Evolutionary conservation across 2,797 vertebrate genomes (phyloP), one percentile per base, ranked within the genome.

Genomic region (Danio aesculapii): DNA sequence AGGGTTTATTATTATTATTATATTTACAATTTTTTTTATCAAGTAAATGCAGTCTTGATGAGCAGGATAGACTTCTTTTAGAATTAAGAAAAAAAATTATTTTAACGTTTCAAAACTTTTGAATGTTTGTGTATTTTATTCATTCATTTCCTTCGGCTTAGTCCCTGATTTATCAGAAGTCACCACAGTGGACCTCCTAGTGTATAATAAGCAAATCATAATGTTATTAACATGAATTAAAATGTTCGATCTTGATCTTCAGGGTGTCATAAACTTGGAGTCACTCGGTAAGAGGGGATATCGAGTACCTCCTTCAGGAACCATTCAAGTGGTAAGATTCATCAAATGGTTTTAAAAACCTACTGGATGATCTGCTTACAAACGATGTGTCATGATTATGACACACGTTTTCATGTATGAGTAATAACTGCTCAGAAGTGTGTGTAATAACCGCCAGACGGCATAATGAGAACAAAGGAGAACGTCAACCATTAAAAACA

Each of bases 291-390:
- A 97, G 95, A 96, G 97, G 94, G 98, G 98, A 92, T 99, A 99
- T 89, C 96, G 97, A 85, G 98, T 99, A 94, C 98, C 98, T 94
- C 94, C 97, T 94, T 98, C 98, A 97, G 98, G 98, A 98, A 99
- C 98, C 92, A 98, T 99, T 95, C 98, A 99, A 99, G 98, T 99
- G 98, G 98, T 99, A 93, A 81, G 96, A 89, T 75, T 41, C 8
- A 46, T 11, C 44, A 11, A 41, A 11, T 58, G 39, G 16, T 19
- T 62, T 4, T n/a, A 11, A 10, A 21, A 3, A 10, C 12, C 7
- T 13, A 53, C 49, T 7, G 14, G 9, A 53, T 46, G 6, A 19
- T 64, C 39, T 30, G 41, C 50, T 47, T 66, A 17, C 17, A 5
- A 44, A 47, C 10, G 53, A 39, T 72, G 46, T 53, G 58, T 81